Evolutionary conservation across 2,113 vertebrate genomes (phyloP).

Genomic region (Pterocles burchelli): DNA sequence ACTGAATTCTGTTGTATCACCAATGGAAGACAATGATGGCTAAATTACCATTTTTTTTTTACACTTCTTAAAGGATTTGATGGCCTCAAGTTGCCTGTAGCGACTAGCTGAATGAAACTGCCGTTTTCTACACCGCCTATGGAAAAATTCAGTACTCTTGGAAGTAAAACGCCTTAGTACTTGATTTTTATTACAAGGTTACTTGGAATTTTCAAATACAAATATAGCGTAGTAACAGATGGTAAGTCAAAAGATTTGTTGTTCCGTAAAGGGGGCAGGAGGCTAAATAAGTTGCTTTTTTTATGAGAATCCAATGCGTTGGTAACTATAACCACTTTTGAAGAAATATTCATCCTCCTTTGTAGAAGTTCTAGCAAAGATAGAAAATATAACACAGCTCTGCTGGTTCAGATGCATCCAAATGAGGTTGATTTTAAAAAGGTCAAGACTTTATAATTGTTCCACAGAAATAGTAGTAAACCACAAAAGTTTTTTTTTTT

Average conservation of each 20-base stretch:
- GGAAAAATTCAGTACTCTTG: constrained; percentile 48
- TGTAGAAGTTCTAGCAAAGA: constrained; percentile 94
- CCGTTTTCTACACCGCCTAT: constrained; percentile 9
- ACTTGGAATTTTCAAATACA: constrained; percentile 31
- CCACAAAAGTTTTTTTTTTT: constrained; percentile 73
- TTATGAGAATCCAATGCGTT: constrained; percentile 71
- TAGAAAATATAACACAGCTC: constrained; percentile 96
- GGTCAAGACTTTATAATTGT: constrained; percentile 80
- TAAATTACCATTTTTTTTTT: constrained; percentile 34
- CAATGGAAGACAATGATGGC: constrained; percentile 82
- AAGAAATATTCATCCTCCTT: constrained; percentile 85
- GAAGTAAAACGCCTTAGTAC: constrained; percentile 24
- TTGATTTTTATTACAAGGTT: constrained; percentile 29
- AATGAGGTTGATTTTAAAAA: constrained; percentile 86
- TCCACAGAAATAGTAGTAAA: constrained; percentile 87
- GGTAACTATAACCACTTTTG: constrained; percentile 83
- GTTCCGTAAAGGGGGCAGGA: constrained; percentile 48
- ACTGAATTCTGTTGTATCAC: constrained; percentile 62
- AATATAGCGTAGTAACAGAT: constrained; percentile 53
- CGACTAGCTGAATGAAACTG: background rate
- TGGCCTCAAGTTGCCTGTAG: constrained; percentile 38
- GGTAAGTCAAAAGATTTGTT: constrained; percentile 49
- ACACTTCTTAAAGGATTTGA: background rate
- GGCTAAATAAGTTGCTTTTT: constrained; percentile 38
- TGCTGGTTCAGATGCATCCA: constrained; percentile 88